Conservation (phyloP, 2,113 vertebrate species). For the Tenebrosternarchus preto region DNA sequence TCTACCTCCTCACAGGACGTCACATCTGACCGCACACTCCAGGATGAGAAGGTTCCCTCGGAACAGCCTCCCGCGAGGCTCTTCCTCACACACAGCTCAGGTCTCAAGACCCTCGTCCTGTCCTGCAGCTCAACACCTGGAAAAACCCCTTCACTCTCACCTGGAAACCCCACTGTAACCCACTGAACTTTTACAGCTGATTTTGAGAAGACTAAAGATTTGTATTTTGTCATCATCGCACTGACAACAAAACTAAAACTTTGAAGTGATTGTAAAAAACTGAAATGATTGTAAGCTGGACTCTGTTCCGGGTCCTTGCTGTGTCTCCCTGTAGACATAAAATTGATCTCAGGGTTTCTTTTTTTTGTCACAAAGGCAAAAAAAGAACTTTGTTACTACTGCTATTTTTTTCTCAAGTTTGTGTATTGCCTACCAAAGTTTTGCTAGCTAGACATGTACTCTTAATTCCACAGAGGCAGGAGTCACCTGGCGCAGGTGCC, state of each 20-base stretch:
- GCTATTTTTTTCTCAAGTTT: slow-evolving; percentile 13
- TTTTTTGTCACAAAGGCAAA: slow-evolving; percentile 51
- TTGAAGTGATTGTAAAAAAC: too few species aligned
- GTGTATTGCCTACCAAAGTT: slow-evolving; percentile 13
- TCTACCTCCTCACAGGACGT: slow-evolving; percentile 95
- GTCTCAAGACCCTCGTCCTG: background rate
- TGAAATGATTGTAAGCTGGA: slow-evolving; percentile 61
- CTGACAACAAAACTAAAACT: too few species aligned
- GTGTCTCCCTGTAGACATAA: slow-evolving; percentile 53
- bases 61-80: background rate
- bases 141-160: background rate
- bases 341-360: slow-evolving; percentile 74
- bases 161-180: background rate
- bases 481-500: background rate
- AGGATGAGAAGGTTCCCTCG: background rate
- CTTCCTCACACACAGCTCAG: background rate
- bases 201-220: background rate
- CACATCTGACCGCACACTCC: slow-evolving; percentile 76
- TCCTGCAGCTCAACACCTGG: background rate
- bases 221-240: background rate
- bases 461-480: slow-evolving; percentile 11
- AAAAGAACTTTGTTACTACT: slow-evolving; percentile 33
- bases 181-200: background rate
- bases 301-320: slow-evolving; percentile 46
- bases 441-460: background rate